A percentile compares a stretch with the other conserved stretches of the same genome.
phyloP scores from a whole-genome alignment of 2,888 invertebrate species.

The Meandrusa payeni region DNA sequence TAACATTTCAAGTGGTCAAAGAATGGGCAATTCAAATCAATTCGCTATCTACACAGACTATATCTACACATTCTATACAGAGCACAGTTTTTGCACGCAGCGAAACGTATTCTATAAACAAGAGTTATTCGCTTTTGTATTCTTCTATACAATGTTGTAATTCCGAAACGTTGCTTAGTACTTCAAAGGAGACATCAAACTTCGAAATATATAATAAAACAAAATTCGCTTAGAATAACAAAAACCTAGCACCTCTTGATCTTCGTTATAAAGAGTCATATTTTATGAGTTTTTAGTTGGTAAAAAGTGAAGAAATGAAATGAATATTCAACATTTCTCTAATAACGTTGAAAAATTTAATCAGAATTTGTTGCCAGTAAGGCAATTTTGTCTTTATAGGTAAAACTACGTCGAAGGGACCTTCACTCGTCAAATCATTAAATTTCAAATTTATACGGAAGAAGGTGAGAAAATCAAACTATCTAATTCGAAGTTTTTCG shows the following conservation, averaged over 20 bases:
- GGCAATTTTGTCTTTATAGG: conserved; percentile 6
- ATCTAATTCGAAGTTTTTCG: too few species aligned
- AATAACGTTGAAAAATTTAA: conserved; percentile 15
- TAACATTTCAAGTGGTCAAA: too few species aligned
- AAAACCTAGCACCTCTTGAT: conserved; percentile 8
- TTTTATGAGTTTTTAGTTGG: conserved; percentile 19
- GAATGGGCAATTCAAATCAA: too few species aligned
- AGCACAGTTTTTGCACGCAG: too few species aligned
- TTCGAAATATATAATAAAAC: conserved; percentile 10
- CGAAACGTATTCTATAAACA: too few species aligned
- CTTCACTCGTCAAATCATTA: background rate
- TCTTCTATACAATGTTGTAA: background rate
- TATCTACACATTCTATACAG: too few species aligned
- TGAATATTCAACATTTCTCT: conserved; percentile 13
- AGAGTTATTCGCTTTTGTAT: background rate
- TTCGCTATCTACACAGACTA: too few species aligned
- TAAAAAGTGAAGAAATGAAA: conserved; percentile 13
- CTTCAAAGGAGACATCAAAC: conserved; percentile 10
- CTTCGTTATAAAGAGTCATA: conserved; percentile 10
- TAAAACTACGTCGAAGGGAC: background rate
- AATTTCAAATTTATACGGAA: too few species aligned
- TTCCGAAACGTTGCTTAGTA: background rate
- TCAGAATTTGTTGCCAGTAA: conserved; percentile 9
- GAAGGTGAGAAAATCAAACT: too few species aligned
- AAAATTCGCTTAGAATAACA: conserved; percentile 14